Conservation (phyloP, 2,888 invertebrate genomes). For the Scaptomyza flava region DNA sequence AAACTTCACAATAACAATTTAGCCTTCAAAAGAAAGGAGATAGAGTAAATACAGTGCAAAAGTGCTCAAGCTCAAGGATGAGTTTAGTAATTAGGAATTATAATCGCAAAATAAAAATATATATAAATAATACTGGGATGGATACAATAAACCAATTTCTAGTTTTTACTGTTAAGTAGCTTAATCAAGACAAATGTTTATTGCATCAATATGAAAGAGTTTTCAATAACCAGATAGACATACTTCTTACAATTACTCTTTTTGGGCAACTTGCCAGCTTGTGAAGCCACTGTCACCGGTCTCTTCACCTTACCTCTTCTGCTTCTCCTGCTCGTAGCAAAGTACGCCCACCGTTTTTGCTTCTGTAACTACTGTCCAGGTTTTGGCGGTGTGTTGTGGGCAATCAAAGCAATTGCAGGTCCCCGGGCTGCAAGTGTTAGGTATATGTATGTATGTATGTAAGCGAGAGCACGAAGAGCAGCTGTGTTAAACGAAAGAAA, state of each 20-base stretch:
- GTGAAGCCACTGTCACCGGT: slow-evolving; percentile 12
- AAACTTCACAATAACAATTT: no score
- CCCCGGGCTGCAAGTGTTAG: slow-evolving; percentile 61
- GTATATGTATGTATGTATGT: slow-evolving; percentile 3
- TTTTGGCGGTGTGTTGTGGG: slow-evolving; percentile 63
- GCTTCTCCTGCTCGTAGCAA: background rate
- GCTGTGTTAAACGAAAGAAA: slow-evolving; percentile 19
- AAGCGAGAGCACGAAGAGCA: slow-evolving; percentile 18
- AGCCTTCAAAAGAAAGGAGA: no score
- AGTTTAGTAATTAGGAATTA: no score
- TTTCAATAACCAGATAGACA: no score
- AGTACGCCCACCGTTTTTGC: slow-evolving; percentile 47
- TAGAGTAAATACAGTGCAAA: no score
- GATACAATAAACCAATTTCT: no score
- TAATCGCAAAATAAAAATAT: no score
- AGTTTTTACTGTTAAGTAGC: no score
- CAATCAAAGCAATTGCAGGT: slow-evolving; percentile 76
- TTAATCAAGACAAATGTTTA: no score
- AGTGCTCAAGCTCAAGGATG: no score
- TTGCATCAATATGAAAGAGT: background rate
- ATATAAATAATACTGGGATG: no score
- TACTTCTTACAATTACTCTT: no score
- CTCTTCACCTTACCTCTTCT: background rate
- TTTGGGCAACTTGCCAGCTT: slow-evolving; percentile 13
- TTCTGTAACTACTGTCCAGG: slow-evolving; percentile 33